phyloP scores from a whole-genome alignment of 2,797 vertebrate species.

The Gouania willdenowi region DNA sequence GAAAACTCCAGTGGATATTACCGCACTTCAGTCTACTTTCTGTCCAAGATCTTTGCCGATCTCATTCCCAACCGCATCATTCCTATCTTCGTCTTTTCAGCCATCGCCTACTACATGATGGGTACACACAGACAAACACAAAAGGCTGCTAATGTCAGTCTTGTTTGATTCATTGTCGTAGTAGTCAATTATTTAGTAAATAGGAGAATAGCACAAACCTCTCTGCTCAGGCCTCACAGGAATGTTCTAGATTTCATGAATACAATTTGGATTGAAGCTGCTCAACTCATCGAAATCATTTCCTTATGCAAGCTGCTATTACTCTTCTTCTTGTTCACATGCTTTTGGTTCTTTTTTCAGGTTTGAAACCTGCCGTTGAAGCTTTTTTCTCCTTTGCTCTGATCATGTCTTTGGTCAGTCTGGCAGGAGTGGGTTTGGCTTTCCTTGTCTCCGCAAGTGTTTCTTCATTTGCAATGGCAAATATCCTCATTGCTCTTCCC shows the following conservation, averaged over 20 bases:
- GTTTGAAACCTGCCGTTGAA: slow-evolving; percentile 63
- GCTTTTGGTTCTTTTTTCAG: slow-evolving; percentile 32
- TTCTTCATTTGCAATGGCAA: slow-evolving; percentile 76
- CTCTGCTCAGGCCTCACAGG: neutral
- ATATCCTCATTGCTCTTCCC: slow-evolving; percentile 76
- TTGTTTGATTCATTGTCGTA: neutral
- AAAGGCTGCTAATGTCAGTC: too few species aligned
- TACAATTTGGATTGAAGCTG: neutral
- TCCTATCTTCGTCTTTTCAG: slow-evolving; percentile 71
- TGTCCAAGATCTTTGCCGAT: slow-evolving; percentile 81
- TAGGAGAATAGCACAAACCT: neutral
- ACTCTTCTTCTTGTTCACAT: slow-evolving; percentile 5
- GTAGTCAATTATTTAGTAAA: neutral
- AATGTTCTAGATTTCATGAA: neutral
- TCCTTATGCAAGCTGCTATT: too few species aligned
- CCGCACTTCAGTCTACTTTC: slow-evolving; percentile 80
- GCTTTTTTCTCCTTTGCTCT: slow-evolving; percentile 72
- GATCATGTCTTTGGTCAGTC: slow-evolving; percentile 75
- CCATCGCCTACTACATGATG: slow-evolving; percentile 81
- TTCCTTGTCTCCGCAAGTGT: slow-evolving; percentile 79
- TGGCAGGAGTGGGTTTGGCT: slow-evolving; percentile 74
- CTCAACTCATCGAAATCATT: neutral
- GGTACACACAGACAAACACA: too few species aligned
- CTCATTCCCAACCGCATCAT: slow-evolving; percentile 78
- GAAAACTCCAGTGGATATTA: slow-evolving; percentile 81